phyloP scores from a whole-genome alignment of 2,888 invertebrate genomes.

The Scotopteryx bipunctaria region DNA sequence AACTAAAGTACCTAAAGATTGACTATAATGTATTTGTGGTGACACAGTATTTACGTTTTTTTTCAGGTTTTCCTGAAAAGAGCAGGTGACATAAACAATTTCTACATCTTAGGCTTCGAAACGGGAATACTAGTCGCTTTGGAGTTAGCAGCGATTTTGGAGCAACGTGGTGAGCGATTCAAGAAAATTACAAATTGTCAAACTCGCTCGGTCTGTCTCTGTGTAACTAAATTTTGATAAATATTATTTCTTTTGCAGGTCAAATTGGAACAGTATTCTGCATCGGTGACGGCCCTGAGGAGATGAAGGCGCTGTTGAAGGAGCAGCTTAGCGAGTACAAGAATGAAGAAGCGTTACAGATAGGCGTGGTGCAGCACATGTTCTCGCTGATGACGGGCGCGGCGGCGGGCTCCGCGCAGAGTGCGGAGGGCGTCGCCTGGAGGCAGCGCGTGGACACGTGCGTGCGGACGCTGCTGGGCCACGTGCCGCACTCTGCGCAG shows the following conservation, averaged over 20 bases:
- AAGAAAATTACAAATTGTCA: background rate
- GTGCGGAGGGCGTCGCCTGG: conserved; percentile 39
- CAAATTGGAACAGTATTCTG: conserved; percentile 59
- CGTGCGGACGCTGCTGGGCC: conserved; percentile 49
- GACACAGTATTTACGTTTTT: background rate
- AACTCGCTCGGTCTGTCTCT: too few relatives aligned
- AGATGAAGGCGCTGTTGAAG: conserved; percentile 44
- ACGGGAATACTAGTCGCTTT: conserved; percentile 55
- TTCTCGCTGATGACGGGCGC: conserved; percentile 45
- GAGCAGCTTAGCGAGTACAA: conserved; percentile 42
- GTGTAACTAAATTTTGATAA: too few relatives aligned
- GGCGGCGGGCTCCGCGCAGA: conserved; percentile 29
- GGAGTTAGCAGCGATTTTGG: conserved; percentile 58
- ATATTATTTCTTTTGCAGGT: conserved; percentile 46
- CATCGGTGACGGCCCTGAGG: conserved; percentile 54
- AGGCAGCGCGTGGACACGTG: conserved; percentile 44
- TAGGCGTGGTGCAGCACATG: conserved; percentile 55
- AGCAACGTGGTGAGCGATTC: conserved; percentile 49
- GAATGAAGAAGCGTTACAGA: conserved; percentile 49
- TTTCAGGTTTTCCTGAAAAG: conserved; percentile 50
- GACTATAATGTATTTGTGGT: too few relatives aligned
- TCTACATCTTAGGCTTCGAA: conserved; percentile 60
- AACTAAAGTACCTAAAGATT: too few relatives aligned
- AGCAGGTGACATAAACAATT: conserved; percentile 40
- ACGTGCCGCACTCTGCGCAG: conserved; percentile 55